A percentile compares a stretch with the other conserved stretches of the same genome.
phyloP scores from a whole-genome alignment of 2,888 invertebrate genomes.

The Itoplectis maculator region DNA sequence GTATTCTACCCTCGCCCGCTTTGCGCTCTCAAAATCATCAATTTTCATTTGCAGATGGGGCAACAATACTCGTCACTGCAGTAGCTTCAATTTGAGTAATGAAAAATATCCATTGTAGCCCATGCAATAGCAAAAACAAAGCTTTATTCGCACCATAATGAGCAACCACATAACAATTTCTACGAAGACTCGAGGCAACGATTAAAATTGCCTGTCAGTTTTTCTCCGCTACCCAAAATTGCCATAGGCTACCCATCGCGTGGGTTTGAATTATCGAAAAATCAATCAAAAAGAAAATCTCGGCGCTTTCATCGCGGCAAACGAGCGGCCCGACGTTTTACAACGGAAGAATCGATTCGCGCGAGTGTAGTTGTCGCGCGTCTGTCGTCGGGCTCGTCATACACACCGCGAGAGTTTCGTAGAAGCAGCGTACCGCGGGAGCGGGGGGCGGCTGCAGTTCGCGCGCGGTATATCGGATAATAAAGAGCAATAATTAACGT shows the following conservation, averaged over 20 bases:
- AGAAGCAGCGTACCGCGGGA: conserved; percentile 34
- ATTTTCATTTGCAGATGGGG: background rate
- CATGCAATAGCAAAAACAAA: too few species aligned
- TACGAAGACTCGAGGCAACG: too few species aligned
- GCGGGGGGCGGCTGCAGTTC: conserved; percentile 11
- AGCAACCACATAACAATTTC: too few species aligned
- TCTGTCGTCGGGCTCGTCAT: conserved; percentile 21
- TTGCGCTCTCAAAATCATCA: background rate
- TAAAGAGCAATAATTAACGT: conserved; percentile 67
- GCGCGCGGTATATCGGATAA: conserved; percentile 39
- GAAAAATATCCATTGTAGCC: too few species aligned
- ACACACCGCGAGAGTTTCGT: conserved; percentile 27
- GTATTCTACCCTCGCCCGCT: background rate
- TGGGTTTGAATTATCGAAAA: background rate
- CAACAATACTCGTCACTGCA: background rate
- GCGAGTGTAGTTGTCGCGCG: background rate
- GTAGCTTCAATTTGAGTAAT: background rate
- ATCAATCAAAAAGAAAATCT: background rate
- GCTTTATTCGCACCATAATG: too few species aligned
- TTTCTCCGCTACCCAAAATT: too few species aligned
- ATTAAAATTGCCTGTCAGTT: too few species aligned
- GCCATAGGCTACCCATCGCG: too few species aligned
- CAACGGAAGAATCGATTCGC: background rate
- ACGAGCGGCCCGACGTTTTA: too few species aligned
- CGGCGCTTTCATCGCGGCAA: too few species aligned